phyloP scores from a whole-genome alignment of 2,113 vertebrate genomes.

The Nothobranchius kuhntae region DNA sequence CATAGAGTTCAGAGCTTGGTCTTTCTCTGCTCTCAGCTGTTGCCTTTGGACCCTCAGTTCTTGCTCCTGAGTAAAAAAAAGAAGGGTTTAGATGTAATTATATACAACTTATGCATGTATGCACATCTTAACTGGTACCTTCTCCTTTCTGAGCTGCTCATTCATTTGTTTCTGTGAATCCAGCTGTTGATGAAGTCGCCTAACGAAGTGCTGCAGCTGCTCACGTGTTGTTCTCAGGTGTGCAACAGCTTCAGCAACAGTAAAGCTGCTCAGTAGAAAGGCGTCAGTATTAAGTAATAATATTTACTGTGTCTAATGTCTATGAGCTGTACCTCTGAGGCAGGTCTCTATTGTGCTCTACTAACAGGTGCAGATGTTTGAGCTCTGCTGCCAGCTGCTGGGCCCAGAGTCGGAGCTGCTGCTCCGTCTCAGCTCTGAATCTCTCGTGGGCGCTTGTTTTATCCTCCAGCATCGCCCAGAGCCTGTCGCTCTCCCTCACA shows the following conservation, averaged over 20 bases:
- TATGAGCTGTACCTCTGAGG: constrained; percentile 58
- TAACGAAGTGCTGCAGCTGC: constrained; percentile 61
- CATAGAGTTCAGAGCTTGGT: constrained; percentile 65
- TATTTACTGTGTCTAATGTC: neutral
- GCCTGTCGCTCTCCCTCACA: constrained; percentile 57
- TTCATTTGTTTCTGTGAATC: constrained; percentile 55
- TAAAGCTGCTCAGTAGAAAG: constrained; percentile 38
- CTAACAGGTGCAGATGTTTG: constrained; percentile 42
- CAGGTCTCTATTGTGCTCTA: constrained; percentile 28
- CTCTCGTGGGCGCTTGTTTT: constrained; percentile 32
- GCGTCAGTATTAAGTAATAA: neutral
- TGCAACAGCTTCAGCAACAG: constrained; percentile 54
- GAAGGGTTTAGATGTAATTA: neutral
- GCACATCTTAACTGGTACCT: constrained; percentile 52
- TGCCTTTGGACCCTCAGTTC: constrained; percentile 68
- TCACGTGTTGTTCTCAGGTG: constrained; percentile 64
- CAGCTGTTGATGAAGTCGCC: constrained; percentile 61
- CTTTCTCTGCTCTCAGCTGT: constrained; percentile 64
- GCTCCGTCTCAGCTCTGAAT: constrained; percentile 55
- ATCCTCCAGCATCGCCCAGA: constrained; percentile 52
- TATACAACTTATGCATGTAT: neutral
- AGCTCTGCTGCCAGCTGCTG: constrained; percentile 55
- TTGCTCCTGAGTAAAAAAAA: constrained; percentile 59
- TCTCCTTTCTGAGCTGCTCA: constrained; percentile 56
- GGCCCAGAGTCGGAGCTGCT: constrained; percentile 49